Evolutionary conservation across 2,797 vertebrate genomes (phyloP), one percentile per base, ranked within the genome.

Genomic region (Antrozous pallidus): DNA sequence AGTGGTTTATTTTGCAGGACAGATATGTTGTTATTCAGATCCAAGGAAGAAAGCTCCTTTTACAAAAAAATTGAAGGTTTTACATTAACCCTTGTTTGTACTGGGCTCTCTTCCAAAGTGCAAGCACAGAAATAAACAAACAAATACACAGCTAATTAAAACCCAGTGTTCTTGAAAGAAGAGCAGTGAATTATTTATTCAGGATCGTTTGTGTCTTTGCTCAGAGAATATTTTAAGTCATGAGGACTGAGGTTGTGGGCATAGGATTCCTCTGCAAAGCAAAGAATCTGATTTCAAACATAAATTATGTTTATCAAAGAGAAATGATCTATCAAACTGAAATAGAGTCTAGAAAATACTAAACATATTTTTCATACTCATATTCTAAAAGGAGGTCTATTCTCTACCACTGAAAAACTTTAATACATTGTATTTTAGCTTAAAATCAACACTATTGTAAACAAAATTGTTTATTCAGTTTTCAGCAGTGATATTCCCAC

Each of bases 1-100:
- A 97, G 79, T 96, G 61, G 78, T 96, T 95, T 91, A 94, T 97
- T 97, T 94, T 97, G 77, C 81, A 85, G 94, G 91, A 96, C 94
- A 97, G 95, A 95, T 94, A 95, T 58, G 90, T 92, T 90, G 95
- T 97, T 94, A 91, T 75, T 96, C 83, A 88, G 26, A 93, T 92
- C 40, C 80, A 88, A 88, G 74, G 28, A 94, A 95, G 70, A 94
- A 94, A 95, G 51, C 54, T 71, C 67, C 85, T 90, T 95, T 96
- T 67, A 81, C 40, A 90, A 88, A 82, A 65, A 67, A 82, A 58
- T 45, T 67, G 90, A 95, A 82, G 83, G 87, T 71, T 96, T 94
- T 93, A 83, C 31, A 90, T 96, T 97, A 97, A 97, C 89, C 84
- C 94, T 93, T 95, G 82, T 96, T 95, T 97, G 47, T 69, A 54